A percentile compares a stretch with the other conserved stretches of the same genome.
Evolutionary conservation across 2,113 vertebrate species (phyloP).

Genomic region (Sphyrna mokarran): DNA sequence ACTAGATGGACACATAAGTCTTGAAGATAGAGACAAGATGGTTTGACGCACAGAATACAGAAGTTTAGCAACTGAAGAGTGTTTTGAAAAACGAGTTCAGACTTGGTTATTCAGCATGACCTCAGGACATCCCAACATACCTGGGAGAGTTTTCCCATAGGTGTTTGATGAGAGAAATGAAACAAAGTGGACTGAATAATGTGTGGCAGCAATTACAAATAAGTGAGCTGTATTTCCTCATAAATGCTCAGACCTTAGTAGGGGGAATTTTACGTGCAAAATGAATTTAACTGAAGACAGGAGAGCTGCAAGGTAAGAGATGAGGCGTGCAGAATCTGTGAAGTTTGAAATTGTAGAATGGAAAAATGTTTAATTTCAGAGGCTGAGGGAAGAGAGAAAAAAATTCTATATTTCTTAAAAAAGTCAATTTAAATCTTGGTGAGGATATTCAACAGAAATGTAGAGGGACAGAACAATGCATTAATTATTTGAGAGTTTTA

Average conservation of each 20-base stretch:
- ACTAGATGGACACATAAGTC: neutral
- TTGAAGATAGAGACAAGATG: neutral
- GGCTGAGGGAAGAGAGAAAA: neutral
- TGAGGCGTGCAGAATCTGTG: neutral
- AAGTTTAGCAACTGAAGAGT: too few species aligned
- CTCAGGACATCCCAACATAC: too few species aligned
- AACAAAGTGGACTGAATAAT: neutral
- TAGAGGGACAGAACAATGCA: neutral
- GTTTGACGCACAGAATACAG: too few species aligned
- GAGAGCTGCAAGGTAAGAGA: neutral
- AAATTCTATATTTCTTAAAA: neutral
- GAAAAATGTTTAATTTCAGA: neutral
- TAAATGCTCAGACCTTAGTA: neutral
- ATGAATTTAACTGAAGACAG: neutral
- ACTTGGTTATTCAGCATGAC: too few species aligned
- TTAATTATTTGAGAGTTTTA: neutral
- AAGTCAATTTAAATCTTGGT: neutral
- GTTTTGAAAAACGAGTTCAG: too few species aligned
- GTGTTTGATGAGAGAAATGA: neutral
- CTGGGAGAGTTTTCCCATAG: neutral
- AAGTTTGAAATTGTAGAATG: neutral
- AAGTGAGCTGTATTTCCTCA: neutral
- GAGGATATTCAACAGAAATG: neutral
- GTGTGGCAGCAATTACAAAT: neutral
- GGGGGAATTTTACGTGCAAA: neutral